Evolutionary conservation across 2,797 vertebrate genomes (phyloP).

Genomic region (Apodemus agrarius): DNA sequence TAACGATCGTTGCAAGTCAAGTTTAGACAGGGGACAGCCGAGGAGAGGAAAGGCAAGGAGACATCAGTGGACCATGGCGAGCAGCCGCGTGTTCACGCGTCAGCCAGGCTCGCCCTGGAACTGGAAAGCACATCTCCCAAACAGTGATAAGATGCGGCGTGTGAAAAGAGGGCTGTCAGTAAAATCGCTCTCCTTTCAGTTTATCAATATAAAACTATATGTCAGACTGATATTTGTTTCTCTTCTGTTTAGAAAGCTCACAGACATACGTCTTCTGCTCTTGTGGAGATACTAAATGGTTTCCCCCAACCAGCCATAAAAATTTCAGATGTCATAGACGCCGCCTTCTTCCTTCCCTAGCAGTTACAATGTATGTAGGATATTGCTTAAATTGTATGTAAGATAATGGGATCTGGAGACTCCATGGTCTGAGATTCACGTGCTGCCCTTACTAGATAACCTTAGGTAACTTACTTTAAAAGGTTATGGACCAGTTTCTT

Average conservation of each 20-base stretch:
- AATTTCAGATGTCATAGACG: conserved; percentile 30
- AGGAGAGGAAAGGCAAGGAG: conserved; percentile 24
- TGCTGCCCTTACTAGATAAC: background rate
- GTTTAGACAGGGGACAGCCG: conserved; percentile 37
- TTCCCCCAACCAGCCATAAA: background rate
- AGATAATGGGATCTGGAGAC: background rate
- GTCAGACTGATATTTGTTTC: background rate
- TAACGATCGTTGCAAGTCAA: conserved; percentile 7
- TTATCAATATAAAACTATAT: background rate
- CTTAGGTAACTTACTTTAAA: background rate
- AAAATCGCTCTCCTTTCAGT: background rate
- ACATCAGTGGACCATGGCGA: background rate
- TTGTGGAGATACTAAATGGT: background rate
- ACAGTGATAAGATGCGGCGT: background rate
- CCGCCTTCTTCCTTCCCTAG: conserved; percentile 26
- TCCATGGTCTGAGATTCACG: background rate
- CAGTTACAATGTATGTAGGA: background rate
- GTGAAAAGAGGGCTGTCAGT: background rate
- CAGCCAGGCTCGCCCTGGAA: background rate
- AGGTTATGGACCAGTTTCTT: background rate
- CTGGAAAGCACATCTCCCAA: background rate
- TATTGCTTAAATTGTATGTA: background rate
- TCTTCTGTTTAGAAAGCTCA: conserved; percentile 22
- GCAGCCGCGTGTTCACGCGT: background rate
- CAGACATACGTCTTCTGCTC: background rate